Conservation (phyloP, 35 echinoderm and acorn worm species). For the Apostichopus parvimensis region DNA sequence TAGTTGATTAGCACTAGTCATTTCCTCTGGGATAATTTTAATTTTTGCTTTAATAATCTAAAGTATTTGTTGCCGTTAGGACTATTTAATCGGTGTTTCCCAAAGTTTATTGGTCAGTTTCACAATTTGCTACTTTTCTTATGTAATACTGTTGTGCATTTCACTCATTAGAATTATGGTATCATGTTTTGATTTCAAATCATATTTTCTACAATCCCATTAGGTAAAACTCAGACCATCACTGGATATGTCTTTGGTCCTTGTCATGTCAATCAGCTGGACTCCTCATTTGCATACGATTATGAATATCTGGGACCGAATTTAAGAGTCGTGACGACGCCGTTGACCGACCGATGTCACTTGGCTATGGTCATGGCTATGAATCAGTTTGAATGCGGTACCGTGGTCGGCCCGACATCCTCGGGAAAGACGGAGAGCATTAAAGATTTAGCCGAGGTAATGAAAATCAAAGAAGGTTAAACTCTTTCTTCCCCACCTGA, state of each 20-base stretch:
- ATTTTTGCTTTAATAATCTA: no score
- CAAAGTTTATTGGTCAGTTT: no score
- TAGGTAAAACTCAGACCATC: neutral
- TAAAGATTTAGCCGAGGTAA: slow-evolving; percentile 79
- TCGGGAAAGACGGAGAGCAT: slow-evolving; percentile 79
- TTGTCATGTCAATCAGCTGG: slow-evolving; percentile 42
- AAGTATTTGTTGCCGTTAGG: no score
- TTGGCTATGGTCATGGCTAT: slow-evolving; percentile 78
- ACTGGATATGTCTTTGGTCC: slow-evolving; percentile 61
- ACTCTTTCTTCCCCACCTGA: no score
- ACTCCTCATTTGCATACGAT: slow-evolving; percentile 82
- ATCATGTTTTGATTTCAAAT: no score
- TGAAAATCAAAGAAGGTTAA: neutral
- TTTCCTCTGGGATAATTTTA: no score
- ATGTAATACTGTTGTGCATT: no score
- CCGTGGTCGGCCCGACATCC: slow-evolving; percentile 65
- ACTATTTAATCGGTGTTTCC: no score
- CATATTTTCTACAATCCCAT: neutral
- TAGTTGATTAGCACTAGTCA: no score
- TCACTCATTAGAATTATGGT: no score
- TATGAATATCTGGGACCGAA: slow-evolving; percentile 81
- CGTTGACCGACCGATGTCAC: slow-evolving; percentile 92
- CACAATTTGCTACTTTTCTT: no score
- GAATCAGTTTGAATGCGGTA: slow-evolving; percentile 76
- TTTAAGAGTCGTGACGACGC: slow-evolving; percentile 64